phyloP scores from a whole-genome alignment of 2,797 vertebrate species.

The Podarcis lilfordi region DNA sequence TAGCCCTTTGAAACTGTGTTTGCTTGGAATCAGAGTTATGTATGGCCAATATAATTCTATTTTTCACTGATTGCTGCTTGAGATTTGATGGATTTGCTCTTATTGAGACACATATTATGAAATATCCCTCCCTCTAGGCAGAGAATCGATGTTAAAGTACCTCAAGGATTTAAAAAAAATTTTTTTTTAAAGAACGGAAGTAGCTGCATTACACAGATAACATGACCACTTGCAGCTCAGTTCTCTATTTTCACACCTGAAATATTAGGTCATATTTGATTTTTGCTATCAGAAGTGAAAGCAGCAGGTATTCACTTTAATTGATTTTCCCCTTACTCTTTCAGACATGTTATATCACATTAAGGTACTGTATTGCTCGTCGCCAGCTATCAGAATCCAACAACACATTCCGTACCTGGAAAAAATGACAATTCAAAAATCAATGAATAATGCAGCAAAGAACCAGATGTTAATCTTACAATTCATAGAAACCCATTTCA shows the following conservation, averaged over 20 bases:
- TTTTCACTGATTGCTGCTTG: neutral
- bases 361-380: conserved; percentile 33
- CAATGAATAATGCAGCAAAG: conserved; percentile 24
- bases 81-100: conserved; percentile 44
- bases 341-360: conserved; percentile 28
- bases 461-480: conserved; percentile 28
- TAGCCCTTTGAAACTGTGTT: neutral
- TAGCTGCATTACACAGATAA: conserved; percentile 60
- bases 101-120: conserved; percentile 45
- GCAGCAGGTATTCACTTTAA: conserved; percentile 52
- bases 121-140: conserved; percentile 41
- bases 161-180: conserved; percentile 14
- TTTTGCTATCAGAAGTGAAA: conserved; percentile 54
- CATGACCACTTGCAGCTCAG: conserved; percentile 34
- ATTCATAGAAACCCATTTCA: neutral
- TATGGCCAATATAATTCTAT: neutral
- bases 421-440: conserved; percentile 12
- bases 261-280: conserved; percentile 23
- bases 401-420: conserved; percentile 26
- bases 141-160: conserved; percentile 4
- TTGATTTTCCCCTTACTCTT: conserved; percentile 46
- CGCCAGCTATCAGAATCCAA: conserved; percentile 33
- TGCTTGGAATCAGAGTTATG: neutral
- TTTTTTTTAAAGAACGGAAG: conserved; percentile 24
- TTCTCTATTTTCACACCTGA: conserved; percentile 47